These are phyloP conservation scores for Nycticryphes semicollaris DNA, from an alignment of 2,113 vertebrate genomes.

Conservation along the genomic window DNA sequence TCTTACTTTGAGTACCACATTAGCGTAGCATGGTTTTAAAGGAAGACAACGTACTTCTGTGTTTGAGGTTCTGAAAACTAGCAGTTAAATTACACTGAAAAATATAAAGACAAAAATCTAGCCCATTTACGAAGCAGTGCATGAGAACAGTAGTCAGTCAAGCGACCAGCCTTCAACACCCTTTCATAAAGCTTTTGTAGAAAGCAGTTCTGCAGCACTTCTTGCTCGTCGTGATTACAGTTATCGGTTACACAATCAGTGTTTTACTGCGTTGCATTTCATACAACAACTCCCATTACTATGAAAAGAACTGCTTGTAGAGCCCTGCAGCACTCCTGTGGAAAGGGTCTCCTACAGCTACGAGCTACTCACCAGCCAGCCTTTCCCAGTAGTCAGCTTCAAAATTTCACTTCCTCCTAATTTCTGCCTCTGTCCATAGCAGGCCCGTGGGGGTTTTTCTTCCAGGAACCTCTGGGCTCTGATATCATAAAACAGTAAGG, in stretches of 20 bases:
- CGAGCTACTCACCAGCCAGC: slow-evolving; percentile 90
- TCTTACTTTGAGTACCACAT: background rate
- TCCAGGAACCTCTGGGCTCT: slow-evolving; percentile 94
- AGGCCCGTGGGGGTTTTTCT: slow-evolving; percentile 72
- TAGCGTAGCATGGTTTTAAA: background rate
- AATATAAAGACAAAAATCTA: background rate
- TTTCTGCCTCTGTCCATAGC: slow-evolving; percentile 78
- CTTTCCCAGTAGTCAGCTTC: slow-evolving; percentile 92
- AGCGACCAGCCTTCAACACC: background rate
- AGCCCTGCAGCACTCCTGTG: accelerated
- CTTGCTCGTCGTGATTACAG: background rate
- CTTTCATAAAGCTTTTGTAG: background rate
- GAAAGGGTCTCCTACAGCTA: background rate
- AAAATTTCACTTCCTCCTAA: slow-evolving; percentile 85
- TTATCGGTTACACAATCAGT: background rate
- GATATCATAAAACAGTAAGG: slow-evolving; percentile 95
- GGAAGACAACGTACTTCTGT: background rate
- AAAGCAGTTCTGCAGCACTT: background rate
- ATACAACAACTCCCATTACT: background rate
- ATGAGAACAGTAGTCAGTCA: background rate
- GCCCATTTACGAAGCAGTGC: background rate
- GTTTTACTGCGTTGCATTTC: background rate
- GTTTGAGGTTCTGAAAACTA: background rate
- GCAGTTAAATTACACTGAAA: background rate
- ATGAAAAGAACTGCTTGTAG: accelerated